Evolutionary conservation across 2,888 invertebrate genomes (phyloP), one percentile per base, ranked within the genome.

Genomic region (Molanna angustata): DNA sequence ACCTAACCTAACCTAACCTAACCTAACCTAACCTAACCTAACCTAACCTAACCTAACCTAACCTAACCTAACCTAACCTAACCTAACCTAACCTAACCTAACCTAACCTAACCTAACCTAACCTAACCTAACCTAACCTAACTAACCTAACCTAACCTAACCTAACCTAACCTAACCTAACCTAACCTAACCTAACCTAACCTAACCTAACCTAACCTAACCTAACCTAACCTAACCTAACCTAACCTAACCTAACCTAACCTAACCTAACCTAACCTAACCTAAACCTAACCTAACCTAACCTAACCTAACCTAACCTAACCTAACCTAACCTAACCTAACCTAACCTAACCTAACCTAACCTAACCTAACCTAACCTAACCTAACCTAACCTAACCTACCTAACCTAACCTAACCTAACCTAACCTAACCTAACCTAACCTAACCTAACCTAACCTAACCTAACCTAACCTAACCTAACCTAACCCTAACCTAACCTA

Each of bases 241-340:
- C 54, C 54, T 50, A 54, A 54, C 46, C 54, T 54, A 54, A 54
- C 54, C 54, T 50, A 54, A 54, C 54, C 54, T 50, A 54, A 54
- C 49, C 49, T 35, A 60, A 59, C 57, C 59, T 57, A 57, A 58
- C 57, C 57, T 56, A 57, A 57, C 54, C 47, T 39, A 44, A n/a
- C n/a, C n/a, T n/a, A n/a, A n/a, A n/a, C n/a, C n/a, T n/a, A n/a
- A 60, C 54, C 57, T 56, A 59, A 57, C 58, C 57, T 57, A 59
- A 59, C 57, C 57, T 57, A 59, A 57, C 59, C 57, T 57, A 59
- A 59, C 57, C 46, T 47, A 49, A 48, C 46, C 58, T 54, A 42
- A 61, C 50, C 57, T 53, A 40, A 55, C 46, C 46, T 46, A 46
- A 46, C 46, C 46, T 46, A 46, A 46, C 46, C 46, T 46, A 46